phyloP scores from a whole-genome alignment of 37 sponge, comb jelly and placozoan genomes.

The Spongilla lacustris region DNA sequence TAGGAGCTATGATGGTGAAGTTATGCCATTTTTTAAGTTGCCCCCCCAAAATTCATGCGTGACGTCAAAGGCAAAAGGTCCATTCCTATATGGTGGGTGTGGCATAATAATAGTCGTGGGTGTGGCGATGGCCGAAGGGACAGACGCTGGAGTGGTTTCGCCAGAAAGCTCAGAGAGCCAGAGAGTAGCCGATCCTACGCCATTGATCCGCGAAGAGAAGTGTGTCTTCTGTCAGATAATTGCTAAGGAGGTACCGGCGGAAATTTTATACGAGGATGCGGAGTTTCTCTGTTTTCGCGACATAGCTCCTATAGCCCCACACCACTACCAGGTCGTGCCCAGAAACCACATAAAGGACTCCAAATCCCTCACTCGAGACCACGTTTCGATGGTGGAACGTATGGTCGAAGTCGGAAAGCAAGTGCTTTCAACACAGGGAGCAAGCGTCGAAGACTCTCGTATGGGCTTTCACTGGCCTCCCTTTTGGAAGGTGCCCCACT shows the following conservation, averaged over 20 bases:
- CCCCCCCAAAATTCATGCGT: too few relatives aligned
- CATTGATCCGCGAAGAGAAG: neutral
- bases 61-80: too few relatives aligned
- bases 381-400: constrained; percentile 55
- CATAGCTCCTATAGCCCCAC: constrained; percentile 63
- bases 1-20: too few relatives aligned
- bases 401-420: constrained; percentile 71
- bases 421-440: constrained; percentile 51
- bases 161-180: too few relatives aligned
- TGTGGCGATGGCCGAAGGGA: too few relatives aligned
- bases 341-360: constrained; percentile 24
- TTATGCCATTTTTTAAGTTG: too few relatives aligned
- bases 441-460: constrained; percentile 50
- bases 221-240: constrained; percentile 76
- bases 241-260: constrained; percentile 17
- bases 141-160: too few relatives aligned
- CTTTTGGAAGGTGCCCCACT: constrained; percentile 68
- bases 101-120: too few relatives aligned
- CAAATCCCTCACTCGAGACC: constrained; percentile 27
- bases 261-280: constrained; percentile 70
- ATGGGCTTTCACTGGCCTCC: constrained; percentile 96
- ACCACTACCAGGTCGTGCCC: constrained; percentile 86
- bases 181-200: too few relatives aligned
- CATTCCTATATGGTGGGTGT: too few relatives aligned
- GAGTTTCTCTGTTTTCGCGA: constrained; percentile 82